phyloP scores from a whole-genome alignment of 2,888 invertebrate species.

The Euzetes globulus region DNA sequence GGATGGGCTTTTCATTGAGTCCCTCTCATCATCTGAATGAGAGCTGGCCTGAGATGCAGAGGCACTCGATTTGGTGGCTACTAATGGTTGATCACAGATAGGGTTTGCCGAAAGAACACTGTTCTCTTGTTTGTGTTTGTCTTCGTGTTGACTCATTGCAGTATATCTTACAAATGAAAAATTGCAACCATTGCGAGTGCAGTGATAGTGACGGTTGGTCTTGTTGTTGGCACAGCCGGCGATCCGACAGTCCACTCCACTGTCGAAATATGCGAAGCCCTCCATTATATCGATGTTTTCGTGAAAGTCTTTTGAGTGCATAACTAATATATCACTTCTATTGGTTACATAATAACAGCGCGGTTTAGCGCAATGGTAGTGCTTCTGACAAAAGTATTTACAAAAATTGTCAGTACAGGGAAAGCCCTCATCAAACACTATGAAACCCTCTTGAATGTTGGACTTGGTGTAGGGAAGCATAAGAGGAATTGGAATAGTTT shows the following conservation, averaged over 20 bases:
- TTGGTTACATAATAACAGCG: constrained; percentile 76
- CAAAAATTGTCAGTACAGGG: constrained; percentile 70
- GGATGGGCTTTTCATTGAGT: constrained; percentile 25
- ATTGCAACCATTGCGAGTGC: constrained; percentile 61
- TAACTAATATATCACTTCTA: constrained; percentile 65
- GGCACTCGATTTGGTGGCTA: not conserved
- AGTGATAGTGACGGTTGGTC: constrained; percentile 67
- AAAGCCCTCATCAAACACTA: constrained; percentile 45
- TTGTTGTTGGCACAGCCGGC: constrained; percentile 62
- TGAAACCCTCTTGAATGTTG: constrained; percentile 46
- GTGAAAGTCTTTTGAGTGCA: constrained; percentile 79
- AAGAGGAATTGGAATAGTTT: constrained; percentile 35
- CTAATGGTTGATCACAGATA: constrained; percentile 21
- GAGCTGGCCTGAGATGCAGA: constrained; percentile 21
- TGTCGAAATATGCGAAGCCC: constrained; percentile 76
- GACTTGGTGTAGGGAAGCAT: constrained; percentile 40
- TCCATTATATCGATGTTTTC: constrained; percentile 70
- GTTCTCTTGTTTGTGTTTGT: constrained; percentile 53
- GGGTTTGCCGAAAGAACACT: not conserved
- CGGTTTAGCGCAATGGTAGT: constrained; percentile 76
- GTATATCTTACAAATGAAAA: constrained; percentile 66
- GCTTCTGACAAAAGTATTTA: constrained; percentile 60
- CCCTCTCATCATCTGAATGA: not conserved
- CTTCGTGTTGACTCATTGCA: constrained; percentile 65
- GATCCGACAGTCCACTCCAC: constrained; percentile 61